These are phyloP conservation scores for Corticium candelabrum DNA, from an alignment of 37 sponge, comb jelly and placozoan species.

Conservation along the genomic window DNA sequence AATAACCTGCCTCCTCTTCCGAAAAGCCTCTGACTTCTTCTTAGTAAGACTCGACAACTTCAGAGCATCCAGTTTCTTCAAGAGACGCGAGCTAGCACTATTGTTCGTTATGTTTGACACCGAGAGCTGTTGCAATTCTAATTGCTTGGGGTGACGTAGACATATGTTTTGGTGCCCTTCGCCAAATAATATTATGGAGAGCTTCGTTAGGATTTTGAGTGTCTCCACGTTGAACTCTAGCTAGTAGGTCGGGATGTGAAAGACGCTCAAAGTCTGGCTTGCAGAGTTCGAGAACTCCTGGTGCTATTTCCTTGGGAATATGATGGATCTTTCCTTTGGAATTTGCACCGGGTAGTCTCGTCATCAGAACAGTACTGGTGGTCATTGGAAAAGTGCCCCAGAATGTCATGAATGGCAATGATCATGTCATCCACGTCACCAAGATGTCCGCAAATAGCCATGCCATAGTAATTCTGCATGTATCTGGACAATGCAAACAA, in stretches of 20 bases:
- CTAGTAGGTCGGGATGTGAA: neutral
- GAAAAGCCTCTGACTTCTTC: too few relatives aligned
- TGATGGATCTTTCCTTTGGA: neutral
- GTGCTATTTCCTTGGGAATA: too few relatives aligned
- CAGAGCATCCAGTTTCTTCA: too few relatives aligned
- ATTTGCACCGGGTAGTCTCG: neutral
- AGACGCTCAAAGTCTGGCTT: conserved; percentile 3
- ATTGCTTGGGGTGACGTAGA: neutral
- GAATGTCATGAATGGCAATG: too few relatives aligned
- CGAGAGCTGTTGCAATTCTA: neutral
- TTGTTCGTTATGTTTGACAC: neutral
- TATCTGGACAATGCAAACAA: too few relatives aligned
- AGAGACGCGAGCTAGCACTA: too few relatives aligned
- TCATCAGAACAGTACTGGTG: neutral
- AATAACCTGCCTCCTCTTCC: too few relatives aligned
- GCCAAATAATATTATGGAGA: neutral
- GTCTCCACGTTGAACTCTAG: neutral
- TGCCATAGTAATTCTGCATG: too few relatives aligned
- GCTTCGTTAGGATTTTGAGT: neutral
- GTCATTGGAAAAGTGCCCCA: neutral
- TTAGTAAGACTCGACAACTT: too few relatives aligned
- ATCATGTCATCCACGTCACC: too few relatives aligned
- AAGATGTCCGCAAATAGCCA: too few relatives aligned
- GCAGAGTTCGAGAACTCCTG: too few relatives aligned
- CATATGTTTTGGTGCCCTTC: neutral